Conservation (phyloP, 1,140 invertebrate genomes). For the Leptinotarsa undecemlineata region DNA sequence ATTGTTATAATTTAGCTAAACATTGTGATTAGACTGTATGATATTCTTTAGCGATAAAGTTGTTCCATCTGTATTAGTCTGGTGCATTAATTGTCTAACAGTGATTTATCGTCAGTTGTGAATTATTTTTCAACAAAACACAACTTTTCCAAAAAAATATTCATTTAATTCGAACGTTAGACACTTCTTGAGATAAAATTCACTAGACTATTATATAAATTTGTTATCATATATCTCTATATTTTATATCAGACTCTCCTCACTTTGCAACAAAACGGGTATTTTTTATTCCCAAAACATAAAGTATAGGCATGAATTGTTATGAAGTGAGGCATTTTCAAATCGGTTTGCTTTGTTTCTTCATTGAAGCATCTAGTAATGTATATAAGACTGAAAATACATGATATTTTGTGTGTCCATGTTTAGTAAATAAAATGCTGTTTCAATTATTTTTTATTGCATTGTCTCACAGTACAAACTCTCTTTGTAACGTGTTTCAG, state of each 20-base stretch:
- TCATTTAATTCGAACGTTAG: neutral
- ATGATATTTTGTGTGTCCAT: slow-evolving; percentile 49
- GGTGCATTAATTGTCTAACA: slow-evolving; percentile 20
- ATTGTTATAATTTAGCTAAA: slow-evolving; percentile 54
- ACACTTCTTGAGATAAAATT: slow-evolving; percentile 15
- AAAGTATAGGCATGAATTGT: slow-evolving; percentile 21
- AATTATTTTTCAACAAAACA: neutral
- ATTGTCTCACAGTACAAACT: slow-evolving; percentile 41
- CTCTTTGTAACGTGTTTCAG: slow-evolving; percentile 17
- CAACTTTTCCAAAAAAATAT: neutral
- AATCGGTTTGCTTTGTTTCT: slow-evolving; percentile 18
- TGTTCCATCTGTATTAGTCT: slow-evolving; percentile 42
- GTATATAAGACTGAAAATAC: slow-evolving; percentile 49
- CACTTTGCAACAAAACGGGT: slow-evolving; percentile 31
- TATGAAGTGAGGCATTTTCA: slow-evolving; percentile 27
- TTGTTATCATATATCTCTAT: slow-evolving; percentile 44
- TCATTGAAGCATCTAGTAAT: slow-evolving; percentile 43
- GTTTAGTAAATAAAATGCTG: slow-evolving; percentile 39
- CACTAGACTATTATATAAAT: slow-evolving; percentile 34
- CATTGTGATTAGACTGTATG: slow-evolving; percentile 55
- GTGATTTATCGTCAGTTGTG: neutral
- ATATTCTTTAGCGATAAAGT: slow-evolving; percentile 52
- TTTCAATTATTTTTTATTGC: slow-evolving; percentile 12
- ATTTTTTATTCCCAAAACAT: slow-evolving; percentile 28
- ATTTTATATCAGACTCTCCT: slow-evolving; percentile 40